Conservation (phyloP, 2,888 invertebrate species). For the Endotricha flammealis region DNA sequence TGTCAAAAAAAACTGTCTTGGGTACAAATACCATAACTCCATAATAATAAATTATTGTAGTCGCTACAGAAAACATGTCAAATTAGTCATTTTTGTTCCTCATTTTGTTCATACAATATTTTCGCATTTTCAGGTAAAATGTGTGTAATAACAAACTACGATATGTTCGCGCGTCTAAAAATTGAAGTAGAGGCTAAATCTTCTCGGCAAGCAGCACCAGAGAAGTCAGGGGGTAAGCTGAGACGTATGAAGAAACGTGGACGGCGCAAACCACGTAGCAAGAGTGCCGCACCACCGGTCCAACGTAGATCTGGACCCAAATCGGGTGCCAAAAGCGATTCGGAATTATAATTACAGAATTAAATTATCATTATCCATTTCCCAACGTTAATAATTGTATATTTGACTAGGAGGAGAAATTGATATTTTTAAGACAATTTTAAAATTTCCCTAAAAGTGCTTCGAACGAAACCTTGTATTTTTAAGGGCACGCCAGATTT, state of each 20-base stretch:
- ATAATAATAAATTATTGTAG: too few relatives aligned
- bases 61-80: too few relatives aligned
- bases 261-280: slow-evolving; percentile 59
- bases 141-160: slow-evolving; percentile 71
- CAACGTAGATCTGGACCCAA: slow-evolving; percentile 44
- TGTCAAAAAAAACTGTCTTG: too few relatives aligned
- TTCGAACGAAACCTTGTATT: too few relatives aligned
- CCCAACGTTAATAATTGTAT: neutral
- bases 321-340: slow-evolving; percentile 65
- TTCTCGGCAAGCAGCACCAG: slow-evolving; percentile 41
- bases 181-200: slow-evolving; percentile 63
- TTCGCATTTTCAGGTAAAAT: slow-evolving; percentile 53
- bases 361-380: neutral
- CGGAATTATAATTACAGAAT: slow-evolving; percentile 44
- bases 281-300: slow-evolving; percentile 61
- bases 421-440: too few relatives aligned
- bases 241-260: slow-evolving; percentile 48
- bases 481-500: neutral
- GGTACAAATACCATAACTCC: too few relatives aligned
- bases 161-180: slow-evolving; percentile 69
- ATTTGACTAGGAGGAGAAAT: too few relatives aligned
- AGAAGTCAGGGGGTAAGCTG: slow-evolving; percentile 37
- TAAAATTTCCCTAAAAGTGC: too few relatives aligned
- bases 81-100: too few relatives aligned
- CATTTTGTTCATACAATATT: slow-evolving; percentile 3